Conservation (phyloP, 1,140 invertebrate genomes). For the Atta texana region DNA sequence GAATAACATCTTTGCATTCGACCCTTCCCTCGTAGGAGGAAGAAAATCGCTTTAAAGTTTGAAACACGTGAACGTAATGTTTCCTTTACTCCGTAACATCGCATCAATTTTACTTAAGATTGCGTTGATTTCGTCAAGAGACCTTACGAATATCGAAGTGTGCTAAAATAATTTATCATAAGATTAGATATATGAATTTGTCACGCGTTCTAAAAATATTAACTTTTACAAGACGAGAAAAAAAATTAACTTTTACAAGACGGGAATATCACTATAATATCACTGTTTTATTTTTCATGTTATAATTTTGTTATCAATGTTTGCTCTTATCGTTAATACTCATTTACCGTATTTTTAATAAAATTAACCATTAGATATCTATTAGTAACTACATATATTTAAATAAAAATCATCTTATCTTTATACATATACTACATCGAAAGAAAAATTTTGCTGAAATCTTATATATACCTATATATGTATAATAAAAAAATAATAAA, state of each 20-base stretch:
- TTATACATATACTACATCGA: no score
- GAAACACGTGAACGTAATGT: slow-evolving; percentile 75
- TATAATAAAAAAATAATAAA: no score
- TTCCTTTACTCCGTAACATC: slow-evolving; percentile 37
- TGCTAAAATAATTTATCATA: slow-evolving; percentile 30
- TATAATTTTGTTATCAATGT: no score
- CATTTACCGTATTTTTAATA: no score
- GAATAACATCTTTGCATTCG: slow-evolving; percentile 73
- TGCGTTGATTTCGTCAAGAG: slow-evolving; percentile 42
- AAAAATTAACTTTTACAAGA: neutral
- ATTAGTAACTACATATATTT: no score
- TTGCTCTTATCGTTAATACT: no score
- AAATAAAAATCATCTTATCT: no score
- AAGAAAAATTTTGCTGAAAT: no score
- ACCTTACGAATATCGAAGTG: neutral
- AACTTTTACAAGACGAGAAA: neutral
- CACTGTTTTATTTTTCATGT: no score
- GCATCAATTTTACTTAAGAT: slow-evolving; percentile 66
- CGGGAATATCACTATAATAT: no score
- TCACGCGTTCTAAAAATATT: neutral
- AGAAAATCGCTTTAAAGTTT: slow-evolving; percentile 68
- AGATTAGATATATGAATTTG: slow-evolving; percentile 32
- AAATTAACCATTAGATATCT: no score
- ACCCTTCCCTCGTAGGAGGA: slow-evolving; percentile 39
- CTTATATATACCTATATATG: no score